Conservation (phyloP, 2,113 vertebrate species). For the Psittacara wagleri region DNA sequence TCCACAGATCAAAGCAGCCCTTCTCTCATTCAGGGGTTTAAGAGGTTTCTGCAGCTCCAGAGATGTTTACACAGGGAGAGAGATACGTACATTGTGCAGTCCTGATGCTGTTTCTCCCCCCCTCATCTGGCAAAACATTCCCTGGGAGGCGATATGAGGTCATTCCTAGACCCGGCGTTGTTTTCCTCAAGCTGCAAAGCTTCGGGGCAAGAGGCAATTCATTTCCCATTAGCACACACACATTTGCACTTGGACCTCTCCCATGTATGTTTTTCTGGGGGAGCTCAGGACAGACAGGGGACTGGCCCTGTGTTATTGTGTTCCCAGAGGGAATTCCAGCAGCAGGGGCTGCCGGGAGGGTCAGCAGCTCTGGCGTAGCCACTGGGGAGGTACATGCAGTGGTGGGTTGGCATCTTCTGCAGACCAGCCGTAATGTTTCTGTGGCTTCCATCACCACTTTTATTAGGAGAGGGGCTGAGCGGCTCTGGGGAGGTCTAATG, state of each 20-base stretch:
- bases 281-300: neutral
- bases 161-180: slow-evolving; percentile 53
- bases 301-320: neutral
- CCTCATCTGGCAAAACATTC: slow-evolving; percentile 63
- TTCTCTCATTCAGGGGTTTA: slow-evolving; percentile 52
- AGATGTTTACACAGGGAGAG: slow-evolving; percentile 67
- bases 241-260: slow-evolving; percentile 36
- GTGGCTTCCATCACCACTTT: slow-evolving; percentile 51
- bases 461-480: neutral
- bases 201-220: slow-evolving; percentile 49
- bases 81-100: slow-evolving; percentile 59
- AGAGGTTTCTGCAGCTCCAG: slow-evolving; percentile 65
- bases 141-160: slow-evolving; percentile 61
- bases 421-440: neutral
- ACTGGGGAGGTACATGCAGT: neutral
- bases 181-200: slow-evolving; percentile 63
- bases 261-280: neutral
- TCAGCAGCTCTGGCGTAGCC: neutral
- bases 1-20: slow-evolving; percentile 68
- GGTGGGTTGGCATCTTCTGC: neutral
- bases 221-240: slow-evolving; percentile 59
- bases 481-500: slow-evolving; percentile 47
- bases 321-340: slow-evolving; percentile 26
- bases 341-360: neutral
- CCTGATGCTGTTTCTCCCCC: slow-evolving; percentile 52